These are phyloP conservation scores for Eumeta japonica DNA, from an alignment of 1,140 invertebrate species.

Conservation along the genomic window DNA sequence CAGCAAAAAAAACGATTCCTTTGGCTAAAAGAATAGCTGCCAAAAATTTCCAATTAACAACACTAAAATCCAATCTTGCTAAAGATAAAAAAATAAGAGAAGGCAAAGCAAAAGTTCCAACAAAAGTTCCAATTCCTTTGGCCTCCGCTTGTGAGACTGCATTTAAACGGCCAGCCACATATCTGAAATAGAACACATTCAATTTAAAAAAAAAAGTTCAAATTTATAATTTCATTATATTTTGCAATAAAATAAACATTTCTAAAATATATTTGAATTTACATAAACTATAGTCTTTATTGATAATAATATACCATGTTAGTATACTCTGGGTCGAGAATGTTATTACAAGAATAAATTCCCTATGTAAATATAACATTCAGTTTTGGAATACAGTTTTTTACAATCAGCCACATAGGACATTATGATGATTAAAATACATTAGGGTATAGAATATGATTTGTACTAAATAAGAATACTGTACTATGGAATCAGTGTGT, in stretches of 20 bases:
- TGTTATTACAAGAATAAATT: too few species aligned
- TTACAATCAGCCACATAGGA: too few species aligned
- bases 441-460: too few species aligned
- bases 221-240: neutral
- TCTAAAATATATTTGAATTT: neutral
- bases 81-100: conserved; percentile 89
- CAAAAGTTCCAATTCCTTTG: conserved; percentile 90
- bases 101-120: conserved; percentile 90
- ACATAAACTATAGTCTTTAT: too few species aligned
- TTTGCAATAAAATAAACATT: neutral
- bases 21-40: conserved; percentile 83
- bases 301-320: too few species aligned
- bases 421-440: too few species aligned
- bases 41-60: conserved; percentile 90
- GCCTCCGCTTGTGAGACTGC: conserved; percentile 81
- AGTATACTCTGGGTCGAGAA: too few species aligned
- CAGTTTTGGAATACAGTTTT: too few species aligned
- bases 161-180: conserved; percentile 82
- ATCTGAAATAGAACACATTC: conserved; percentile 63
- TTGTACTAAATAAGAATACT: too few species aligned
- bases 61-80: conserved; percentile 78
- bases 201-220: conserved; percentile 20
- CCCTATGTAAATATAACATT: too few species aligned
- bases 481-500: too few species aligned
- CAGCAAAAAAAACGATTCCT: conserved; percentile 79